These are phyloP conservation scores for Archaeoteleia sp. DNA, from an alignment of 2,888 invertebrate species.

Conservation along the genomic window DNA sequence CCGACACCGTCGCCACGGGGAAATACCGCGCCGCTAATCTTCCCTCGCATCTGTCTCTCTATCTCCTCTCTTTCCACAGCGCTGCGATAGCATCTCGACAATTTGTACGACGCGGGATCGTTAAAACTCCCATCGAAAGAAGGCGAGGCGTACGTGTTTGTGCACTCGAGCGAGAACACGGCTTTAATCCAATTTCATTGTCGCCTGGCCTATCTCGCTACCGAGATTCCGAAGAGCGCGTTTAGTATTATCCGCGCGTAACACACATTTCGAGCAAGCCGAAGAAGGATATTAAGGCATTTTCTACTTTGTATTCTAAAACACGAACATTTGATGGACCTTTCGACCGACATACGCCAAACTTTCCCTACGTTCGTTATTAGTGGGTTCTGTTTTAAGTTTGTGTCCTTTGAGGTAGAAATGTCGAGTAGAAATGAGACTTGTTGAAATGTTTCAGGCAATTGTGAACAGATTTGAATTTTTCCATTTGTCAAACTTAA, in stretches of 20 bases:
- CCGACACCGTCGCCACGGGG: slow-evolving; percentile 55
- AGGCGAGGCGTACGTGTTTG: slow-evolving; percentile 39
- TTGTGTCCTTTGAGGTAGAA: too few relatives aligned
- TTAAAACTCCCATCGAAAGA: slow-evolving; percentile 62
- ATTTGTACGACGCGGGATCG: slow-evolving; percentile 70
- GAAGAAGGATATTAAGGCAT: background rate
- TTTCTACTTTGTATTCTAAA: slow-evolving; percentile 10
- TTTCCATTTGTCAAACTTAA: too few relatives aligned
- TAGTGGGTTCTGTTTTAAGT: too few relatives aligned
- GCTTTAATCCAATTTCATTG: slow-evolving; percentile 62
- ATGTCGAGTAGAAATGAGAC: too few relatives aligned
- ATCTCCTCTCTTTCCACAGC: slow-evolving; percentile 50
- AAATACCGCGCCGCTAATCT: slow-evolving; percentile 65
- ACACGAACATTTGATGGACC: slow-evolving; percentile 6
- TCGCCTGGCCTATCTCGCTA: slow-evolving; percentile 49
- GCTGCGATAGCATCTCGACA: slow-evolving; percentile 69
- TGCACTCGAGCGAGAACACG: slow-evolving; percentile 50
- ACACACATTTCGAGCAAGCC: slow-evolving; percentile 17
- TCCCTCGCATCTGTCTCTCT: slow-evolving; percentile 65
- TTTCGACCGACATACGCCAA: too few relatives aligned
- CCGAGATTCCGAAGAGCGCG: background rate
- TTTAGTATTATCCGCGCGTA: slow-evolving; percentile 13
- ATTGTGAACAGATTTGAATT: too few relatives aligned
- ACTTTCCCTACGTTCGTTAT: too few relatives aligned
- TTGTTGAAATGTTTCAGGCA: too few relatives aligned